Evolutionary conservation across 2,797 vertebrate species (phyloP), one percentile per base, ranked within the genome.

Genomic region (Sphenodon punctatus): DNA sequence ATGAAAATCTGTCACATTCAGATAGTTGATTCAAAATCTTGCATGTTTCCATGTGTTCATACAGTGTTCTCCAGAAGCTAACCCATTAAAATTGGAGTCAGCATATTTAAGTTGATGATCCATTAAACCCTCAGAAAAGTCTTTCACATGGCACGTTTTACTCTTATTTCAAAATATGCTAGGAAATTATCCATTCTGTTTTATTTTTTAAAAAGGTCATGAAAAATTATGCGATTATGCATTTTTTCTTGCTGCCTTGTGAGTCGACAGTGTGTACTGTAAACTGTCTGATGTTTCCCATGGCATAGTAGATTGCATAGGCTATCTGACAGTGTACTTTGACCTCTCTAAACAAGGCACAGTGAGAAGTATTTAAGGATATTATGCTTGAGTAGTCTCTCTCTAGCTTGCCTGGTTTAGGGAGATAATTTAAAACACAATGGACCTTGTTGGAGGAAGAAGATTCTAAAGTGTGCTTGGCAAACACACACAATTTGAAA

Each of bases 371-470:
- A 82, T 83, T 75, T 73, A 77, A 83, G 56, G 86, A 93, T 71
- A 89, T 84, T 88, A 91, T 87, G 84, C 80, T 90, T 89, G 88
- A 89, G 91, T 90, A 90, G 88, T 88, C 74, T 89, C 68, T 92
- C 82, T 60, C 71, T 81, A 71, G 80, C 88, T 93, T 89, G 73
- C 82, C 77, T 75, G 86, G 64, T 91, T 89, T 43, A 87, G 85
- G 78, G 89, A 94, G 87, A 87, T 89, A 93, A 94, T 92, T 91
- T 90, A 92, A 93, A 91, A 80, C 86, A 91, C 89, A 88, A 91
- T 83, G 80, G 86, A 71, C 75, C 85, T 76, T 76, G 16, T n/a
- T 14, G 59, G 67, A 88, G 90, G 88, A 73, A 69, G 82, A 87
- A 85, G 87, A 82, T 81, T 91, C 86, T 88, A 73, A 87, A 85